These are phyloP conservation scores for Drosophila saltans DNA, from an alignment of 1,140 invertebrate species.

Conservation along the genomic window DNA sequence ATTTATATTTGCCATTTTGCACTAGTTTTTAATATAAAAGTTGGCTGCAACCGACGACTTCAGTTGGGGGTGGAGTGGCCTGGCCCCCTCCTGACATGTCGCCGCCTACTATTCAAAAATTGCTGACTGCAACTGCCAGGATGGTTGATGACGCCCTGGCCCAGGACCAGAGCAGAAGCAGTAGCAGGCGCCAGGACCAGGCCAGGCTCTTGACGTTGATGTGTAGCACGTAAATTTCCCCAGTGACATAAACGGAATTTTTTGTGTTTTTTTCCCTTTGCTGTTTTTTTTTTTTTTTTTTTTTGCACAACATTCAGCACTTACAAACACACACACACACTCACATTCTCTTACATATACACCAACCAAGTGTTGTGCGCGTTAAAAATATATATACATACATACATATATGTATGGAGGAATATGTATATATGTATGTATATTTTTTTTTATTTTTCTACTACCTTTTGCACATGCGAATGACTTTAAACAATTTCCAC, in stretches of 20 bases:
- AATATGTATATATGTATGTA: not conserved
- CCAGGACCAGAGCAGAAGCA: not conserved
- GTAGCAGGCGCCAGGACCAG: not conserved
- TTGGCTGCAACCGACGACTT: conserved; percentile 14
- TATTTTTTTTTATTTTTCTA: conserved; percentile 35
- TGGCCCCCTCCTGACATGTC: not conserved
- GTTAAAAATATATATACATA: conserved; percentile 24
- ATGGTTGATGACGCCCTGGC: not conserved
- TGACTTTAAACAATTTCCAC: conserved; percentile 64
- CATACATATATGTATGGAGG: not conserved
- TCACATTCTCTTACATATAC: not conserved
- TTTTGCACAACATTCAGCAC: conserved; percentile 29
- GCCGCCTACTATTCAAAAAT: not conserved
- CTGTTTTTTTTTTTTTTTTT: not conserved
- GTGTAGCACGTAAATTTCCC: conserved; percentile 58
- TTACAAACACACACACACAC: conserved; percentile 23
- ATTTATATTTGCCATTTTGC: conserved; percentile 3
- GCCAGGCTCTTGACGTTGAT: conserved; percentile 46
- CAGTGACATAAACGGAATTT: conserved; percentile 53
- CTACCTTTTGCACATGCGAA: conserved; percentile 53
- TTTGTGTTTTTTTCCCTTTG: not conserved
- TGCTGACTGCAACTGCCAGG: conserved; percentile 32
- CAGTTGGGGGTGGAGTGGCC: not conserved
- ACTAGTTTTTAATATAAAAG: conserved; percentile 30
- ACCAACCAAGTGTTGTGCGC: conserved; percentile 36